Conservation (phyloP, 2,888 invertebrate genomes). For the Oligia latruncula region DNA sequence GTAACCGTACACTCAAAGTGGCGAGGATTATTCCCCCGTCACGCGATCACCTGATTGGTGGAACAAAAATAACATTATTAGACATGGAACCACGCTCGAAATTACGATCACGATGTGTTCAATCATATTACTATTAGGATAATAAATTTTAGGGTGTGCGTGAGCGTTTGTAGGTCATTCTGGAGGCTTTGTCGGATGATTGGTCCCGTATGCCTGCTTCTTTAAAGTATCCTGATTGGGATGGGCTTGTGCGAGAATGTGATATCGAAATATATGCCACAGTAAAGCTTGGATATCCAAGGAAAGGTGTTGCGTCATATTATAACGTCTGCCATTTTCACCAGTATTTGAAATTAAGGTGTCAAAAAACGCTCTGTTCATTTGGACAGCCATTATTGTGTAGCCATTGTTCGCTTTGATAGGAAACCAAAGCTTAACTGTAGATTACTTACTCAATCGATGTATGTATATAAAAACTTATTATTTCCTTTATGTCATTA, state of each 20-base stretch:
- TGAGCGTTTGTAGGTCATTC: constrained; percentile 69
- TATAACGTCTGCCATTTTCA: not conserved
- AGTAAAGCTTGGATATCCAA: not conserved
- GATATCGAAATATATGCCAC: not conserved
- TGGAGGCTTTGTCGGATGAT: constrained; percentile 41
- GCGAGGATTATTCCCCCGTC: constrained; percentile 68
- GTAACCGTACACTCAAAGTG: constrained; percentile 50
- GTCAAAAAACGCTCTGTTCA: not conserved
- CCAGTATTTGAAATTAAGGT: not conserved
- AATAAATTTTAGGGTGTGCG: constrained; percentile 75
- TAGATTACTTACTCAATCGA: not conserved
- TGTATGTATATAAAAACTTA: not conserved
- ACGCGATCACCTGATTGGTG: constrained; percentile 80
- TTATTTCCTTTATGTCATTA: no score
- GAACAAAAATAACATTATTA: constrained; percentile 83
- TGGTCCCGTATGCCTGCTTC: constrained; percentile 20
- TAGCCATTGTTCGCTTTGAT: not conserved
- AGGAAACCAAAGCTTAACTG: not conserved
- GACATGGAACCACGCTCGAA: constrained; percentile 75
- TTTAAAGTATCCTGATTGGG: constrained; percentile 22
- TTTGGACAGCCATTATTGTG: not conserved
- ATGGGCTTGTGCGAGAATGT: constrained; percentile 20
- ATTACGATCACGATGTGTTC: constrained; percentile 78
- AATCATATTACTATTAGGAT: constrained; percentile 78
- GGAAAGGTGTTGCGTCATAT: no score